Conservation (phyloP, 2,888 invertebrate species). For the Ommatoiulus sabulosus region DNA sequence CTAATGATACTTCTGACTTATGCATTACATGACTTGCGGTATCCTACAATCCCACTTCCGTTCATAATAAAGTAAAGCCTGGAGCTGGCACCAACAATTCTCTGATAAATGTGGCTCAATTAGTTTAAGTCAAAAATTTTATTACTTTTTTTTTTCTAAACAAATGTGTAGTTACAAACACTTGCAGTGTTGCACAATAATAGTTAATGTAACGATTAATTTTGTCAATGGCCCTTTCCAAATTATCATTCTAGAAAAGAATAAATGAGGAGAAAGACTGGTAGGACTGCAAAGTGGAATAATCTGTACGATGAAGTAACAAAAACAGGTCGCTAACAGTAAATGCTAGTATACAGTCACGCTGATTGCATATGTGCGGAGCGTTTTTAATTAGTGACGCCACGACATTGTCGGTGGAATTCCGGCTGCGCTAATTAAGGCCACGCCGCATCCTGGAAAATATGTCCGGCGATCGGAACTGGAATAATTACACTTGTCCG, state of each 20-base stretch:
- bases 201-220: not conserved
- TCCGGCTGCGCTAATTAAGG: not conserved
- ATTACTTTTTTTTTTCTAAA: not conserved
- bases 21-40: too few species aligned
- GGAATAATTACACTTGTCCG: not conserved
- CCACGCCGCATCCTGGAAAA: too few species aligned
- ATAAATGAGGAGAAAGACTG: not conserved
- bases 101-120: not conserved
- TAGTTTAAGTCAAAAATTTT: not conserved
- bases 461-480: not conserved
- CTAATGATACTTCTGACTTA: too few species aligned
- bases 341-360: not conserved
- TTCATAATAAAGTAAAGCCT: not conserved
- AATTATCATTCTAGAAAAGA: not conserved
- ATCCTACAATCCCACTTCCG: too few species aligned
- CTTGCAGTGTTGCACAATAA: conserved; percentile 2
- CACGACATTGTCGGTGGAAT: not conserved
- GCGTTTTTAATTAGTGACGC: too few species aligned
- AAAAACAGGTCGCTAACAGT: not conserved
- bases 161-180: conserved; percentile 15
- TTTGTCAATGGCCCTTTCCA: not conserved
- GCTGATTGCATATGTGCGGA: not conserved
- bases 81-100: not conserved
- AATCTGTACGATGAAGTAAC: conserved; percentile 8
- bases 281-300: not conserved